Percentiles rank a stretch among this genome's conserved stretches.
phyloP scores from a whole-genome alignment of 1,140 invertebrate species.

The Neotoxoptera formosana region DNA sequence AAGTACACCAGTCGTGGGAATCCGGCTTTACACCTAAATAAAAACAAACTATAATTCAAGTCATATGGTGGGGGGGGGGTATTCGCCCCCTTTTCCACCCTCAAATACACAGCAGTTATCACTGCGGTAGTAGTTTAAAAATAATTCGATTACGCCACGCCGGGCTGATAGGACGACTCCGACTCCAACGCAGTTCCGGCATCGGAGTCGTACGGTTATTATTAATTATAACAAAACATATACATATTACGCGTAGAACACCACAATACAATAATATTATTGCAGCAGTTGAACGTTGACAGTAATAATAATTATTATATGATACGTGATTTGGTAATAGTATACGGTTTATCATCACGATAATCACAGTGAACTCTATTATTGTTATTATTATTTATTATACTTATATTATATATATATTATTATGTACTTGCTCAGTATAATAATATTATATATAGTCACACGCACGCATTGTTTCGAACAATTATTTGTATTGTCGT shows the following conservation, averaged over 20 bases:
- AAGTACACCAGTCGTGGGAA: no score
- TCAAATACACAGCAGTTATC: no score
- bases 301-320: no score
- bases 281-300: not conserved
- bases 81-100: no score
- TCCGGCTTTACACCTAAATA: no score
- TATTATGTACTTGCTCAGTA: not conserved
- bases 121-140: no score
- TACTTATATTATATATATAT: not conserved
- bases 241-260: not conserved
- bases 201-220: not conserved
- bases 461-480: not conserved
- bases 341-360: no score
- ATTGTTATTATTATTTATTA: not conserved
- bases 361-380: not conserved
- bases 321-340: not conserved
- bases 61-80: no score
- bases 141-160: no score
- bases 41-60: no score
- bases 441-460: not conserved
- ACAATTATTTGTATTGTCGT: slow-evolving; percentile 2
- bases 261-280: not conserved
- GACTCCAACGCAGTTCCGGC: no score
- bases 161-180: no score
- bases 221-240: not conserved